phyloP scores from a whole-genome alignment of 2,888 invertebrate species.

The Andricus curvator region DNA sequence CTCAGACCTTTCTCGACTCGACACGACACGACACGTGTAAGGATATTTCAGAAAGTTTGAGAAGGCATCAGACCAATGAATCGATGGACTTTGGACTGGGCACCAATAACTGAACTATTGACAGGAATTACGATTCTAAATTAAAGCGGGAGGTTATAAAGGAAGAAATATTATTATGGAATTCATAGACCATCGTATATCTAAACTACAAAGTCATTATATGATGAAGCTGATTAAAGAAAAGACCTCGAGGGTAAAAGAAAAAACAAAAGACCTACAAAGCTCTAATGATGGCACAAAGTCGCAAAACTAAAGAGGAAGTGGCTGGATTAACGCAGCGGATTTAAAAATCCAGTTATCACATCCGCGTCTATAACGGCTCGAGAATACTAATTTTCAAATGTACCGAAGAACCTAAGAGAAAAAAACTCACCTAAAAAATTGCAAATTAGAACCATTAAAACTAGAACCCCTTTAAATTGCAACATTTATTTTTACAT shows the following conservation, averaged over 20 bases:
- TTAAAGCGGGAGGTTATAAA: constrained; percentile 8
- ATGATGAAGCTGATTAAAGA: background rate
- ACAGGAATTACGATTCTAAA: constrained; percentile 15
- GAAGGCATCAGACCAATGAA: background rate
- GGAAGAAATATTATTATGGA: background rate
- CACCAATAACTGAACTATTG: constrained; percentile 27
- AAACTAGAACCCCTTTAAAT: too few species aligned
- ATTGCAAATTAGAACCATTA: too few species aligned
- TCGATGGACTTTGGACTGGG: constrained; percentile 25
- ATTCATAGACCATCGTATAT: background rate
- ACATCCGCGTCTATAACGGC: background rate
- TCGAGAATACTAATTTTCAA: too few species aligned
- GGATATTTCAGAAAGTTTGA: constrained; percentile 30
- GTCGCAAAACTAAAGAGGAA: background rate
- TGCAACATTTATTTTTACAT: too few species aligned
- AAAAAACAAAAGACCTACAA: background rate
- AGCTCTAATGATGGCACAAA: constrained; percentile 12
- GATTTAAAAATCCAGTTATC: background rate
- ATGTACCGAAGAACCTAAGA: too few species aligned
- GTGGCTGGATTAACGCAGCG: background rate
- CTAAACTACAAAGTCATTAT: constrained; percentile 29
- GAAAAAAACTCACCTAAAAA: too few species aligned
- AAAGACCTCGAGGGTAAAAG: background rate
- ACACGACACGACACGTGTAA: background rate
- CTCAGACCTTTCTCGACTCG: background rate